Conservation (phyloP, 2,888 invertebrate species). For the Neoascia interrupta region DNA sequence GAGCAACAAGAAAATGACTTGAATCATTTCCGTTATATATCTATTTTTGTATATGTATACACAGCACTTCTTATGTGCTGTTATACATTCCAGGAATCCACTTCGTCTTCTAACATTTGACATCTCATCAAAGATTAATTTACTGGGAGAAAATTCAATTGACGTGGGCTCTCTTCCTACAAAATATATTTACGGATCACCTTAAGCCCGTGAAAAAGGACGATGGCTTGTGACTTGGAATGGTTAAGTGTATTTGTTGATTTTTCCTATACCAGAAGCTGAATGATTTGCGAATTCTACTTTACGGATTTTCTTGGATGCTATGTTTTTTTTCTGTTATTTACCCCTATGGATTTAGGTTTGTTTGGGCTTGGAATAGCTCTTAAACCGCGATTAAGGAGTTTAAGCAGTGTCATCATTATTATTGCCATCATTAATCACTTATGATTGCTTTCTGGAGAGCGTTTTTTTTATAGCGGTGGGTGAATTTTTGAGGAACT, state of each 20-base stretch:
- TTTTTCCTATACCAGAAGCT: slow-evolving; percentile 10
- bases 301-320: slow-evolving; percentile 4
- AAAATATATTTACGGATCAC: slow-evolving; percentile 11
- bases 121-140: slow-evolving; percentile 62
- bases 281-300: slow-evolving; percentile 35
- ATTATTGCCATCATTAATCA: slow-evolving; percentile 63
- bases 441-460: slow-evolving; percentile 50
- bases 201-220: slow-evolving; percentile 31
- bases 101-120: slow-evolving; percentile 39
- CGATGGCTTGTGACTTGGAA: slow-evolving; percentile 1
- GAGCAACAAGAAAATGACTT: neutral
- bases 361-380: slow-evolving; percentile 20
- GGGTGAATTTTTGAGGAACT: too few relatives aligned
- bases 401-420: slow-evolving; percentile 58
- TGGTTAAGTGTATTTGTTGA: slow-evolving; percentile 19
- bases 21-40: neutral
- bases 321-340: slow-evolving; percentile 1
- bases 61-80: neutral
- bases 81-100: slow-evolving; percentile 16
- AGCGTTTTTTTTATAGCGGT: neutral
- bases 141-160: slow-evolving; percentile 51
- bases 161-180: slow-evolving; percentile 7
- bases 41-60: neutral
- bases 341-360: slow-evolving; percentile 13
- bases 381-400: slow-evolving; percentile 58